A percentile compares a stretch with the other conserved stretches of the same genome.
Conservation (phyloP, 2,888 invertebrate genomes). For the Pachymerium ferrugineum region DNA sequence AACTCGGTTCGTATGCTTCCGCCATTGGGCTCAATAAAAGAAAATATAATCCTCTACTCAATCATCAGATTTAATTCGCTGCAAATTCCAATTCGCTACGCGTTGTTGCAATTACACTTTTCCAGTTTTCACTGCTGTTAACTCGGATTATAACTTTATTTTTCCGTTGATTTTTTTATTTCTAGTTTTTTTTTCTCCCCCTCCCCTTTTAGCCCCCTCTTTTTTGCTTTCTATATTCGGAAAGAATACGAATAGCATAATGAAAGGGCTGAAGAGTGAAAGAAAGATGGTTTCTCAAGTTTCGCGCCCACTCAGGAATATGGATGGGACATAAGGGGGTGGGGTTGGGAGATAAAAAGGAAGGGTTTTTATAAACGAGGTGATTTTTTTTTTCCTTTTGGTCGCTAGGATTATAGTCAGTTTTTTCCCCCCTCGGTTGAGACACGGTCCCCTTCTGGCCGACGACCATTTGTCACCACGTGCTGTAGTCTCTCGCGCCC, state of each 20-base stretch:
- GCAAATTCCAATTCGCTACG: not conserved
- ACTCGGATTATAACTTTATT: not conserved
- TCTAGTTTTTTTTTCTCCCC: not conserved
- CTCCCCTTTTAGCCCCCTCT: not conserved
- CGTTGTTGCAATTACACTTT: no score
- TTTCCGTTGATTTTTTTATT: not conserved
- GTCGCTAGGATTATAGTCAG: not conserved
- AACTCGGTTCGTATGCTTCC: not conserved
- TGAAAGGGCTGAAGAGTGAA: conserved; percentile 18
- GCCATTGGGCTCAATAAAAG: not conserved
- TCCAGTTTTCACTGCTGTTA: no score
- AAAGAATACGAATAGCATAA: not conserved
- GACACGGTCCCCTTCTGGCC: conserved; percentile 27
- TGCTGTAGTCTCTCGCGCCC: conserved; percentile 23
- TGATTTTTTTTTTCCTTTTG: not conserved
- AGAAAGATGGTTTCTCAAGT: conserved; percentile 23
- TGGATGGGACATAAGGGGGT: conserved; percentile 24
- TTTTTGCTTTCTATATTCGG: conserved; percentile 2
- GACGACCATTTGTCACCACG: conserved; percentile 27
- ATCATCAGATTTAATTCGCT: not conserved
- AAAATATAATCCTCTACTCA: conserved; percentile 14
- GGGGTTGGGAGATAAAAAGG: conserved; percentile 22
- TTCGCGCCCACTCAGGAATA: conserved; percentile 27
- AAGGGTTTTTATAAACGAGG: conserved; percentile 11
- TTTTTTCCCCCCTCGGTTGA: not conserved